Evolutionary conservation across 1,140 invertebrate species (phyloP).

Genomic region (Drosophila sucinea): DNA sequence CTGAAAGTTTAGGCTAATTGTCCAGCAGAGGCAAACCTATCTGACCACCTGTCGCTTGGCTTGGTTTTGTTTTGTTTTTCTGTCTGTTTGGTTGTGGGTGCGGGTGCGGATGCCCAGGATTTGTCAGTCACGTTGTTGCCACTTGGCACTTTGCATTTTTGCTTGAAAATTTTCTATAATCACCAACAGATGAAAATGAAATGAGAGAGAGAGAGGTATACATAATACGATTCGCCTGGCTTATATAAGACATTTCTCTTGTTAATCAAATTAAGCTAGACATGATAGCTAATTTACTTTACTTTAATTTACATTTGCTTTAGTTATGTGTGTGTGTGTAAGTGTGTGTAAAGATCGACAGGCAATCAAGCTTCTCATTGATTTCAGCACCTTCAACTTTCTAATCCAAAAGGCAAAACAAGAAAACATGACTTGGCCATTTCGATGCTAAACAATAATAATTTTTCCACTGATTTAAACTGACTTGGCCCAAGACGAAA

Average conservation of each 20-base stretch:
- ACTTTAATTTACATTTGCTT: background rate
- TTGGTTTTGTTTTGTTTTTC: slow-evolving; percentile 30
- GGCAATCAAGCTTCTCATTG: slow-evolving; percentile 24
- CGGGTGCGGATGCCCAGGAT: slow-evolving; percentile 48
- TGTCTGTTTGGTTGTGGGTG: background rate
- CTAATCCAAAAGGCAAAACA: slow-evolving; percentile 28
- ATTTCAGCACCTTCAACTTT: slow-evolving; percentile 33
- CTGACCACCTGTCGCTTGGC: slow-evolving; percentile 67
- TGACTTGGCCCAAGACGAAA: background rate
- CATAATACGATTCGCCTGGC: slow-evolving; percentile 18
- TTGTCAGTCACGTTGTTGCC: slow-evolving; percentile 76
- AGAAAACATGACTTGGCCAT: slow-evolving; percentile 61
- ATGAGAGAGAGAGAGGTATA: slow-evolving; percentile 17
- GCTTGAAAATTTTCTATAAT: slow-evolving; percentile 50
- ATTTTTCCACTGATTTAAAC: slow-evolving; percentile 37
- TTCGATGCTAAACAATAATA: slow-evolving; percentile 51
- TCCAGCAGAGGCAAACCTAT: slow-evolving; percentile 47
- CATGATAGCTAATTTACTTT: slow-evolving; percentile 11
- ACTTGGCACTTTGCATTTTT: slow-evolving; percentile 68
- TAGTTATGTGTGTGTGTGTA: background rate
- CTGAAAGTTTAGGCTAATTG: slow-evolving; percentile 76
- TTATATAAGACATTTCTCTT: slow-evolving; percentile 7
- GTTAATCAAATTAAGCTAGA: slow-evolving; percentile 9
- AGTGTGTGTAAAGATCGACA: background rate
- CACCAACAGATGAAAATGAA: slow-evolving; percentile 45